phyloP scores from a whole-genome alignment of 2,797 vertebrate species.

The Clarias pachynema region DNA sequence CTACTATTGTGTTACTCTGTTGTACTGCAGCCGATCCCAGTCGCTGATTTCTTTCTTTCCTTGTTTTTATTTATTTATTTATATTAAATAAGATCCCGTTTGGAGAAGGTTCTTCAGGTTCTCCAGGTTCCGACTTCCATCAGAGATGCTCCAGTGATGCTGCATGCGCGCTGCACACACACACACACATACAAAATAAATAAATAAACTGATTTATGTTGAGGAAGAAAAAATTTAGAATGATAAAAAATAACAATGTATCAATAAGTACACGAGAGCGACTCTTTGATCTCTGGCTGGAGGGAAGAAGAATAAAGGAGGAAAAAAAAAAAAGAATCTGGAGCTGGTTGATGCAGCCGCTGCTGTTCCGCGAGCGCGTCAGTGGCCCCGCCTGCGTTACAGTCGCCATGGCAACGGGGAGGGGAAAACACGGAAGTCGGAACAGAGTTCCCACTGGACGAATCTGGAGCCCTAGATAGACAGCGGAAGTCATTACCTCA shows the following conservation, averaged over 20 bases:
- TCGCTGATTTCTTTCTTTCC: neutral
- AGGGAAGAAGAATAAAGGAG: no score
- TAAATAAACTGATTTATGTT: no score
- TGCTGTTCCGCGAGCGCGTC: slow-evolving; percentile 78
- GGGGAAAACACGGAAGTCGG: slow-evolving; percentile 36
- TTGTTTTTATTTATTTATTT: neutral
- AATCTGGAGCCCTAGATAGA: neutral
- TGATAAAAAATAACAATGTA: neutral
- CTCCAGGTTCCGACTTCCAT: slow-evolving; percentile 27
- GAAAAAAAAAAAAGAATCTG: neutral
- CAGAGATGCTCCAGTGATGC: neutral
- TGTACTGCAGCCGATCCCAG: neutral
- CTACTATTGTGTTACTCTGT: neutral
- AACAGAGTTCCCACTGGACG: neutral
- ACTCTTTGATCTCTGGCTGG: slow-evolving; percentile 3
- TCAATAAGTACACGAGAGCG: neutral
- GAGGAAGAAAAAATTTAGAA: neutral
- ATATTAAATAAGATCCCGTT: slow-evolving; percentile 3
- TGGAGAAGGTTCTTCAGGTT: slow-evolving; percentile 13
- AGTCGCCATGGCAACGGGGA: slow-evolving; percentile 74
- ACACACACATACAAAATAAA: no score
- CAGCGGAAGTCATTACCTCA: neutral
- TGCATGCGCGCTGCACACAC: neutral
- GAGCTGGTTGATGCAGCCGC: slow-evolving; percentile 66
- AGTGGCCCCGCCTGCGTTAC: slow-evolving; percentile 79